Percentiles rank a stretch among this genome's conserved stretches.
Conservation (phyloP, 2,113 vertebrate species). For the Dicerorhinus sumatrensis region DNA sequence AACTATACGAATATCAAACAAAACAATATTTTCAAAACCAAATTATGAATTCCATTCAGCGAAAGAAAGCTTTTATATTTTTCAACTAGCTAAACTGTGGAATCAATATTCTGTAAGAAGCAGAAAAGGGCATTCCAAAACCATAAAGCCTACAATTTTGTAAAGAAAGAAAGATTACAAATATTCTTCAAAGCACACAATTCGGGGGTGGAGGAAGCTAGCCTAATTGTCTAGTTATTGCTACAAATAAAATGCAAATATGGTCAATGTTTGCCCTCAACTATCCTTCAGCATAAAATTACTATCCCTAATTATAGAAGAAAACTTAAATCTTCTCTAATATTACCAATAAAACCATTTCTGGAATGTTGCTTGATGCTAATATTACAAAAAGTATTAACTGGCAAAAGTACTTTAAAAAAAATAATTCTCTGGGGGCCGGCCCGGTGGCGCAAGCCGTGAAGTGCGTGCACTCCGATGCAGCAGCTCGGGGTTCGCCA, state of each 20-base stretch:
- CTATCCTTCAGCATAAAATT: conserved; percentile 23
- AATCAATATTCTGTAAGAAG: conserved; percentile 32
- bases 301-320: background rate
- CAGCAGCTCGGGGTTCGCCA: no score
- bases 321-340: background rate
- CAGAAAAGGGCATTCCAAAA: background rate
- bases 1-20: background rate
- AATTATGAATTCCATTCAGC: conserved; percentile 19
- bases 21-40: background rate
- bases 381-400: background rate
- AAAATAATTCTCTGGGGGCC: background rate
- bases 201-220: background rate
- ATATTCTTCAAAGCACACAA: background rate
- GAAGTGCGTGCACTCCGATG: no score
- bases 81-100: background rate
- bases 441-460: no score
- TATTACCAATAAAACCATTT: background rate
- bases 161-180: conserved; percentile 25
- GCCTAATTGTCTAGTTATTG: background rate
- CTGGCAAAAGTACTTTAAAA: background rate
- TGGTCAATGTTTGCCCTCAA: background rate
- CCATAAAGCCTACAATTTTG: background rate
- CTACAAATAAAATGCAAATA: conserved; percentile 34
- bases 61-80: background rate
- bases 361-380: background rate